Conservation (phyloP, 2,113 vertebrate genomes). For the Melanocharis versteri region DNA sequence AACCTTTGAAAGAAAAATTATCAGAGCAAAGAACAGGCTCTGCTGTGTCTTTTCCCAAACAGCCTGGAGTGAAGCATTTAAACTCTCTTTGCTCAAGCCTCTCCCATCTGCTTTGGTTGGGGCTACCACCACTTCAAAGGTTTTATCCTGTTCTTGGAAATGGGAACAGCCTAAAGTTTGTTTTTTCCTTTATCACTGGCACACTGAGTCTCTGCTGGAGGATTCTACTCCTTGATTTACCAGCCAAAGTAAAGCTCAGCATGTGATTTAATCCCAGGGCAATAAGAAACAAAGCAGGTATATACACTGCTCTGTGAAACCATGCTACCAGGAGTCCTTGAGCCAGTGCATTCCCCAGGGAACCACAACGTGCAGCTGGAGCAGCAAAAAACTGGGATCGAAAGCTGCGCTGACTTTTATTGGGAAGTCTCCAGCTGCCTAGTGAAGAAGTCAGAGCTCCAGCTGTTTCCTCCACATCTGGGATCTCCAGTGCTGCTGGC, state of each 20-base stretch:
- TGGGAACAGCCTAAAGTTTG: background rate
- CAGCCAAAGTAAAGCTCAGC: background rate
- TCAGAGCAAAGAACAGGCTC: background rate
- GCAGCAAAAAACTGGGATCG: background rate
- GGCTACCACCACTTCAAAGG: background rate
- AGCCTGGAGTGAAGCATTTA: background rate
- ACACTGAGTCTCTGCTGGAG: background rate
- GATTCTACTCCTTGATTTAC: background rate
- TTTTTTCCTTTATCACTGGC: background rate
- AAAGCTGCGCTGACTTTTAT: background rate
- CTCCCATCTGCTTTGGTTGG: background rate
- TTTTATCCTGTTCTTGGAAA: background rate
- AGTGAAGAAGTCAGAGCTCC: background rate
- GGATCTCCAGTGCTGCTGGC: background rate
- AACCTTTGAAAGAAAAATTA: background rate
- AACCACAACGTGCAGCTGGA: background rate
- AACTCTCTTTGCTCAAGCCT: background rate
- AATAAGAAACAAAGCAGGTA: background rate
- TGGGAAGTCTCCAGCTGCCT: constrained; percentile 35
- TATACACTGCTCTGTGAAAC: background rate
- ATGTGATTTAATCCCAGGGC: background rate
- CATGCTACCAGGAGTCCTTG: background rate
- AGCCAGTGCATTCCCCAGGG: background rate
- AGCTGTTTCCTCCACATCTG: constrained; percentile 48
- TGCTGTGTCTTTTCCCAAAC: background rate